Evolutionary conservation across 2,797 vertebrate genomes (phyloP), one percentile per base, ranked within the genome.

Genomic region (Crocodylus rhombifer): DNA sequence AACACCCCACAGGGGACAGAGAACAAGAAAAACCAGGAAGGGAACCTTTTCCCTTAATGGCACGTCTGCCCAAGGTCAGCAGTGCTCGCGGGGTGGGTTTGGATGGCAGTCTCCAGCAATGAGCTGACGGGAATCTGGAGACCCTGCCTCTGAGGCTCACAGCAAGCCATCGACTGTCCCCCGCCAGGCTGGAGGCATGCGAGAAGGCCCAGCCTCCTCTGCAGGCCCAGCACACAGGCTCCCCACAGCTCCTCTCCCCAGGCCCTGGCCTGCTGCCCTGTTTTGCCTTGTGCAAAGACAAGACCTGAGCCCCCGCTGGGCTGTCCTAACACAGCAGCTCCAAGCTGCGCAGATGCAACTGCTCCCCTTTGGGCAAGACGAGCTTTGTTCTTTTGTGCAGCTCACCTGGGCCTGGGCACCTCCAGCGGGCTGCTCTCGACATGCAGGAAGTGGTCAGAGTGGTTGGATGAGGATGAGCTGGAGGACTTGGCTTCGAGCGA

Each of bases 401-500:
- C 98, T 98, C 97, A 98, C 98, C 98, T 98, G 97, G 98, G 96
- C 88, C 97, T 97, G 77, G 98, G 98, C 80, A 99, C 99, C 94
- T 99, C 99, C 97, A 99, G 95, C 1, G 99, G 99, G 97, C 99
- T 99, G 98, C 99, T 99, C 94, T 99, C 99, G 17, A 98, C 97
- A 87, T 98, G 98, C 26, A 98, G 97, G 95, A 98, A 97, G 82
- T 96, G 98, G 88, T 99, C 99, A 51, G 99, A 99, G 86, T 99
- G 99, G 97, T 99, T 99, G 77, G 99, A 99, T 74, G 99, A 99
- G 4, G 99, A 99, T 58, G 99, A 99, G 95, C 99, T 99, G 91
- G 99, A 99, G 86, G 99, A 99, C 95, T 97, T 98, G 76, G 98
- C 98, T 92, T 99, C 99, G 0, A 82, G 86, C 81, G 98, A 84